Conservation (phyloP, 2,888 invertebrate genomes). For the Alsophila aescularia region DNA sequence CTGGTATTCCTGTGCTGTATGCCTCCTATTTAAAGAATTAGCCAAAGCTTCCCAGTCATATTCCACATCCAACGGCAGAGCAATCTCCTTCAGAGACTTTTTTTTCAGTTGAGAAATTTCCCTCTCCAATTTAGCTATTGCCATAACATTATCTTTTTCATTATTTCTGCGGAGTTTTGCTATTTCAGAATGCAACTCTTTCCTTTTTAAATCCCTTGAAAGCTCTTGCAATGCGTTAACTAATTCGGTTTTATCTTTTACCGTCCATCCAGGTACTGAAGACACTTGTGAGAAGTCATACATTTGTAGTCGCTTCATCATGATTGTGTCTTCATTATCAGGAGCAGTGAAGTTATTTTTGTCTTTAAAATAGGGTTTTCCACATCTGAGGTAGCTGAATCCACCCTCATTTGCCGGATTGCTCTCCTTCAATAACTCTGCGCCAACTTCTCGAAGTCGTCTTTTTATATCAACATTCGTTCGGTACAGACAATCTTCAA, state of each 20-base stretch:
- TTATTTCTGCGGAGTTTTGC: slow-evolving; percentile 43
- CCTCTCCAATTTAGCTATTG: slow-evolving; percentile 45
- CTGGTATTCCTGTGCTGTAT: slow-evolving; percentile 86
- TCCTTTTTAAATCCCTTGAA: slow-evolving; percentile 51
- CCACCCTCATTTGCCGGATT: slow-evolving; percentile 25
- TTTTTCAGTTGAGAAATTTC: slow-evolving; percentile 49
- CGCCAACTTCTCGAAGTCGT: slow-evolving; percentile 50
- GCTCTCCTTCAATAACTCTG: neutral
- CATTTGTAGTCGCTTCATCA: slow-evolving; percentile 63
- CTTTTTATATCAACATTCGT: no score
- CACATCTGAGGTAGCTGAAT: slow-evolving; percentile 67
- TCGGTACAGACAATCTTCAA: no score
- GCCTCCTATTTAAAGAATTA: slow-evolving; percentile 76
- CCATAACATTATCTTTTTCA: slow-evolving; percentile 26
- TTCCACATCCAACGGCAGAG: slow-evolving; percentile 64
- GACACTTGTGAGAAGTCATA: slow-evolving; percentile 75
- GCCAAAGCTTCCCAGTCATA: slow-evolving; percentile 86
- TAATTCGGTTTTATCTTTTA: slow-evolving; percentile 83
- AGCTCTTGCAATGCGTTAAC: slow-evolving; percentile 73
- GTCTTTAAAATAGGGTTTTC: slow-evolving; percentile 89
- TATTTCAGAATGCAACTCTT: slow-evolving; percentile 51
- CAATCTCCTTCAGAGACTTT: slow-evolving; percentile 55
- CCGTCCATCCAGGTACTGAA: slow-evolving; percentile 81
- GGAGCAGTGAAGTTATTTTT: slow-evolving; percentile 74
- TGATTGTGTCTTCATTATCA: slow-evolving; percentile 85